Percentiles rank a stretch among this genome's conserved stretches.
phyloP scores from a whole-genome alignment of 2,888 invertebrate species.

The Pheosia gnoma region DNA sequence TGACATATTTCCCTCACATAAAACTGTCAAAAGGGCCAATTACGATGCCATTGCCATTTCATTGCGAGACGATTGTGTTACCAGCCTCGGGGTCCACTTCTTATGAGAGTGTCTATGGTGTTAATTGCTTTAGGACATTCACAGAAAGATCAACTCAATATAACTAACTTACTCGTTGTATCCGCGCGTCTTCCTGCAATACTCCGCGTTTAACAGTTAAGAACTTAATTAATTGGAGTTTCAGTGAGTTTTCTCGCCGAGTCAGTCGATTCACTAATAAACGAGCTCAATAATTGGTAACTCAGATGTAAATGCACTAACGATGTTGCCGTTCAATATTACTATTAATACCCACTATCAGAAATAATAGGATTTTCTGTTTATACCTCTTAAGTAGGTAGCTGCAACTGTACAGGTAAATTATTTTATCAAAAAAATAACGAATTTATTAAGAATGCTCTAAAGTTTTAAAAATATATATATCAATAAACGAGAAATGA shows the following conservation, averaged over 20 bases:
- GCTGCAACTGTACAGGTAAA: too few species aligned
- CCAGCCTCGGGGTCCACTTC: too few species aligned
- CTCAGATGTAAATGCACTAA: slow-evolving; percentile 4
- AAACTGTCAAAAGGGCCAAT: too few species aligned
- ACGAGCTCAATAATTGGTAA: slow-evolving; percentile 5
- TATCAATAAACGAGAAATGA: too few species aligned
- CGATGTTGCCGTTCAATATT: background rate
- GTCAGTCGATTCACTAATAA: slow-evolving; percentile 20
- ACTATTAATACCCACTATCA: background rate
- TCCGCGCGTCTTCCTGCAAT: background rate
- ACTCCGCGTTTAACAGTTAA: slow-evolving; percentile 33
- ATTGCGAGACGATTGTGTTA: too few species aligned
- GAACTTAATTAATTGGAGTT: slow-evolving; percentile 56
- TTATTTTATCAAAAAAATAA: too few species aligned
- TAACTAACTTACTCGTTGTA: background rate
- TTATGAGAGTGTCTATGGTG: too few species aligned
- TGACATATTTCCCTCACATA: too few species aligned
- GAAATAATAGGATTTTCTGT: background rate
- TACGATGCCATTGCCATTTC: too few species aligned
- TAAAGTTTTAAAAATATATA: too few species aligned
- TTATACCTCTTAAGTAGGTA: background rate
- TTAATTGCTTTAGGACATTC: background rate
- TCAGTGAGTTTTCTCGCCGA: slow-evolving; percentile 15
- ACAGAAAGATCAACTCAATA: background rate
- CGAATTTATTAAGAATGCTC: too few species aligned